Evolutionary conservation across 2,113 vertebrate species (phyloP), one percentile per base, ranked within the genome.

Genomic region (Rhabdornis inornatus): DNA sequence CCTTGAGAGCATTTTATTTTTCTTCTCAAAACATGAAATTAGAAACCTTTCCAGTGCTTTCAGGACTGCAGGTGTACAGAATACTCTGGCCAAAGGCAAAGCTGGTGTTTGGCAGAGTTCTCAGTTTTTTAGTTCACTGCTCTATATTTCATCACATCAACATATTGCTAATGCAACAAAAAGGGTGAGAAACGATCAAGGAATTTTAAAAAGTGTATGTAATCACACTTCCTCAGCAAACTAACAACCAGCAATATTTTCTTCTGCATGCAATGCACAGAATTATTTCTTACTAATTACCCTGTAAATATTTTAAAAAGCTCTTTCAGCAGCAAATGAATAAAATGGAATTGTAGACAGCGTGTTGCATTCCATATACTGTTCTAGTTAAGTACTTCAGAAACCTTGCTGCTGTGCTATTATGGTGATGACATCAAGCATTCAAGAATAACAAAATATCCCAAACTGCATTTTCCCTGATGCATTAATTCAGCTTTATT

Each of bases 21-120:
- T 79, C 86, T 82, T 81, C 63, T 96, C 81, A 94, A 97, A 97
- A 96, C 79, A 95, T 93, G 91, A 95, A 90, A 85, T 95, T 87
- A 71, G 93, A 97, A 94, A 95, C 88, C 63, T 89, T 98, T 97
- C 81, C 94, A 96, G 71, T 45, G 39, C 91, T 95, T 96, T 96
- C 86, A 94, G 90, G 89, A 76, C 69, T 92, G 89, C 97, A 98
- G 97, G 97, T 98, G 97, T 96, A 97, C 86, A 74, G 66, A 93
- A 66, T 72, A 33, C 77, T 91, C 95, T 92, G 92, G 84, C 95
- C 86, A 96, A 93, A 97, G 81, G 87, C 77, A 91, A 94, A 95
- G 81, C 40, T 91, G 88, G 87, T 89, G 76, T 93, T 96, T 95
- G 94, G 95, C 96, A 94, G 66, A 30, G 23, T 90, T 84, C 75